Percentiles rank a stretch among this genome's conserved stretches.
Evolutionary conservation across 2,113 vertebrate genomes (phyloP).

Genomic region (Glaucidium brasilianum): DNA sequence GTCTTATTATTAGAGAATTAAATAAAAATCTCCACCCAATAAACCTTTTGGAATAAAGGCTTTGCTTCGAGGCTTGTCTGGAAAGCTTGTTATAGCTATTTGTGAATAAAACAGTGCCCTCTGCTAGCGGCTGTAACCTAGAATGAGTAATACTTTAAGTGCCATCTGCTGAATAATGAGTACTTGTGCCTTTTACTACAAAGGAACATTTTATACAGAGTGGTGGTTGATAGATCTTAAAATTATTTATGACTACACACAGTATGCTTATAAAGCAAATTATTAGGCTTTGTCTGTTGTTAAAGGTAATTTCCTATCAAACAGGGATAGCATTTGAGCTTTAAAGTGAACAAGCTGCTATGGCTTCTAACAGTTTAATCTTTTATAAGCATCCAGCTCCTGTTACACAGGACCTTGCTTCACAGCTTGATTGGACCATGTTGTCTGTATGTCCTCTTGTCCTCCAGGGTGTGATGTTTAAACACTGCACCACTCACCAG

Average conservation of each 20-base stretch:
- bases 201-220: background rate
- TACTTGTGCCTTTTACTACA: background rate
- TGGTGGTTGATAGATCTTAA: background rate
- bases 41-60: background rate
- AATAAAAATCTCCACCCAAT: background rate
- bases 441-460: background rate
- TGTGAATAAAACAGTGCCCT: background rate
- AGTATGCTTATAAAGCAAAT: background rate
- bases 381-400: background rate
- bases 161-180: background rate
- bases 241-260: background rate
- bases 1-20: background rate
- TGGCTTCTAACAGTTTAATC: background rate
- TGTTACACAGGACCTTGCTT: background rate
- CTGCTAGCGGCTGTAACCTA: background rate
- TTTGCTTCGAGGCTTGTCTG: background rate
- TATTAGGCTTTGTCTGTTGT: background rate
- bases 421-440: fast-evolving
- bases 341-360: background rate
- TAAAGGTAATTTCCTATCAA: background rate
- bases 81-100: fast-evolving
- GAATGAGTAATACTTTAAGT: background rate
- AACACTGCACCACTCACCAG: background rate
- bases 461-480: background rate
- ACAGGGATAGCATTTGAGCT: background rate